phyloP scores from a whole-genome alignment of 2,888 invertebrate genomes.

The Drosophila falleni region DNA sequence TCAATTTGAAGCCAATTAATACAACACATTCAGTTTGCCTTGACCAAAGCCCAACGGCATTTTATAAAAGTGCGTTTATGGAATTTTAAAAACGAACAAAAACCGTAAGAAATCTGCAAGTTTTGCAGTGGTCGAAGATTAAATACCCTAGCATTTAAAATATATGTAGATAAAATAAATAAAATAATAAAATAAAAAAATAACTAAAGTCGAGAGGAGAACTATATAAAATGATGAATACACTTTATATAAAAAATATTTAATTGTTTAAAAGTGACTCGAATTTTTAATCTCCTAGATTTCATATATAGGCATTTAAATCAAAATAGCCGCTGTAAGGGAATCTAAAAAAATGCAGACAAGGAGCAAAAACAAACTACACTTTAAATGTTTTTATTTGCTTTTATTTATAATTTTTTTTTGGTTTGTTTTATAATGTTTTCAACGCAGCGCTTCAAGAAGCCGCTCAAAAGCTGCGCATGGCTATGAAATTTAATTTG shows the following conservation, averaged over 20 bases:
- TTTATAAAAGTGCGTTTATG: conserved; percentile 65
- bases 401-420: conserved; percentile 28
- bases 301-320: too few relatives aligned
- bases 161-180: too few relatives aligned
- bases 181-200: too few relatives aligned
- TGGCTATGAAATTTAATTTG: conserved; percentile 60
- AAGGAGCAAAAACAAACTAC: conserved; percentile 2
- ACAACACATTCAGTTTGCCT: conserved; percentile 37
- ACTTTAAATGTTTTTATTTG: conserved; percentile 47
- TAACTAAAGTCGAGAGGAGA: too few relatives aligned
- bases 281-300: too few relatives aligned
- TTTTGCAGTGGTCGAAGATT: neutral
- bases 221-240: too few relatives aligned
- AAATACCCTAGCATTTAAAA: conserved; percentile 16
- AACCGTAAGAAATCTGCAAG: neutral
- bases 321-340: neutral
- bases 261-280: too few relatives aligned
- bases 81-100: conserved; percentile 55
- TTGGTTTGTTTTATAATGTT: conserved; percentile 34
- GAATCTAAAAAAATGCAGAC: neutral
- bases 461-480: conserved; percentile 41
- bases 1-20: conserved; percentile 63
- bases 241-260: too few relatives aligned
- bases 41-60: conserved; percentile 56
- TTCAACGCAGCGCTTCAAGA: conserved; percentile 41